phyloP scores from a whole-genome alignment of 2,797 vertebrate species.

The Myotis findleyi region DNA sequence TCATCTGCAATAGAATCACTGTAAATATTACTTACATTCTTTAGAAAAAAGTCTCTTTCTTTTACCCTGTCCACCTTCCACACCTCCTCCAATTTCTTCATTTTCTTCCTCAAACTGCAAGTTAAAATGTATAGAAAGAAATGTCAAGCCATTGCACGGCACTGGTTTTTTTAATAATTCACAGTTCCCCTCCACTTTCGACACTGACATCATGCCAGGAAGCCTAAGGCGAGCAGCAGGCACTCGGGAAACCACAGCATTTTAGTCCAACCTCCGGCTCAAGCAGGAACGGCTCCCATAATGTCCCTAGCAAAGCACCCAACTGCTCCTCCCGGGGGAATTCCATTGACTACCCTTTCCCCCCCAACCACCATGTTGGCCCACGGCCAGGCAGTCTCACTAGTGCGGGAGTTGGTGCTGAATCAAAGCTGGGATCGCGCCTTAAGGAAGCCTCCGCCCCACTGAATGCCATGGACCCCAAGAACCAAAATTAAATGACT shows the following conservation, averaged over 20 bases:
- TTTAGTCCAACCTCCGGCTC: not conserved
- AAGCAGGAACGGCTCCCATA: not conserved
- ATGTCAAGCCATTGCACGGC: not conserved
- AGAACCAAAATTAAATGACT: not conserved
- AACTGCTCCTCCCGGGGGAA: not conserved
- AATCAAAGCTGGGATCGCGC: not conserved
- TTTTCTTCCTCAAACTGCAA: constrained; percentile 94
- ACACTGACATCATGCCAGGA: not conserved
- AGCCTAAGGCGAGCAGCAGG: not conserved
- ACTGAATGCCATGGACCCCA: not conserved
- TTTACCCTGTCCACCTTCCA: constrained; percentile 93
- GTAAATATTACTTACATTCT: constrained; percentile 89
- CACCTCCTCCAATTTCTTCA: constrained; percentile 92
- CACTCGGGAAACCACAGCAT: not conserved
- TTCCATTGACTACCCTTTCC: not conserved
- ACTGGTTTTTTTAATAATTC: not conserved
- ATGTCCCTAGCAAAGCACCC: not conserved
- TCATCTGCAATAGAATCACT: not conserved
- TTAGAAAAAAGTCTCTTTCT: constrained; percentile 98
- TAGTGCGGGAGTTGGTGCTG: not conserved
- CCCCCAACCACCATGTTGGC: not conserved
- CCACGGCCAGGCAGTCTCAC: not conserved
- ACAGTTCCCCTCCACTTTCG: not conserved
- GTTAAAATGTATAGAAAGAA: constrained; percentile 18
- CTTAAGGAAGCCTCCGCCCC: not conserved